Base-by-base conservation (phyloP, 2,888 invertebrate genomes). In the Ochropleura leucogaster region DNA sequence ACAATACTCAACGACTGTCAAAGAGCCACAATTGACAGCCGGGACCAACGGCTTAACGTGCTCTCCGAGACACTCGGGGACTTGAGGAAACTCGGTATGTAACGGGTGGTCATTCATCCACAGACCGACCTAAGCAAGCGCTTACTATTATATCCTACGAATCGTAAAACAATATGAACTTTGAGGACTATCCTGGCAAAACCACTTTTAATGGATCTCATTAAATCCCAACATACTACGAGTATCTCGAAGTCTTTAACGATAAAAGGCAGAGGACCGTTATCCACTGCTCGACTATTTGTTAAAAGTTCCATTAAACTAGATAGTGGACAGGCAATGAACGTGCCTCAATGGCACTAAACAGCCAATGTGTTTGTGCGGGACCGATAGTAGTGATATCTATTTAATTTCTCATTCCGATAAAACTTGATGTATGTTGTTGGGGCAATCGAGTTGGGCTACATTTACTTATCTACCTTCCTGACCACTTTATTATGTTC, bases 381-480 rank as follows among this genome's bases (percentile, higher is more conserved):
- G 67, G 67, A 47, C 12, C 46, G 77, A 65, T 65, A 72, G 46
- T 1, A 64, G 55, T 51, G 63, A 51, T 79, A 78, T 79, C 79
- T 74, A 20, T 55, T 72, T 78, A 67, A 64, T 78, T 79, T 72
- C 63, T 78, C 78, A 72, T 68, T 79, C 67, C 30, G 78, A 79
- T 78, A 78, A 67, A 77, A 57, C 20, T 7, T 20, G 18, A 62
- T 49, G 62, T 42, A 77, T 65, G 47, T 60, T 49, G 47, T 8
- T 14, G 46, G 7, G 69, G 10, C 7, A 0, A 51, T 65, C 20
- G 47, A 65, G 47, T n/a, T 65, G 42, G 4, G 60, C 59, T 44
- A 59, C 49, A 65, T 63, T 44, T 47, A 55, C 30, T 8, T 75
- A 44, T 44, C 10, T 69, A 12, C 46, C n/a, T 65, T 47, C n/a